Evolutionary conservation across 2,797 vertebrate species (phyloP).

Genomic region (Limosa lapponica): DNA sequence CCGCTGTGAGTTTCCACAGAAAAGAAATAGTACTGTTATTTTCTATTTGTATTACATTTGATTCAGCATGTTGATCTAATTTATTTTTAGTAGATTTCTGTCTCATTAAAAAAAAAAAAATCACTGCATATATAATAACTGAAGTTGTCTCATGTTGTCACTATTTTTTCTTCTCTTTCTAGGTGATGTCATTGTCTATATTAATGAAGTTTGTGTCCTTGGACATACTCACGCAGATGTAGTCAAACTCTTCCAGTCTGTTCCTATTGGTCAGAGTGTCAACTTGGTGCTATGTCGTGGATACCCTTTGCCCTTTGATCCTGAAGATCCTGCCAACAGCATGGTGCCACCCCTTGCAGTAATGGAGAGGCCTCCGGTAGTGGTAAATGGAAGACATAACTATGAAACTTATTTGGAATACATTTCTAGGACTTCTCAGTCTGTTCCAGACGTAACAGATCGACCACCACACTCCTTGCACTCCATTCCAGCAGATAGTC

Average conservation of each 20-base stretch:
- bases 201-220: conserved; percentile 96
- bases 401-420: conserved; percentile 98
- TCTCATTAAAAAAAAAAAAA: conserved; percentile 5
- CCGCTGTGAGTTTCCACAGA: conserved; percentile 11
- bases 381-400: conserved; percentile 94
- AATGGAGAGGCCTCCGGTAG: conserved; percentile 92
- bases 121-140: conserved; percentile 35
- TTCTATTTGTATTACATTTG: conserved; percentile 14
- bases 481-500: conserved; percentile 90
- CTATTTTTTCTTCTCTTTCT: conserved; percentile 75
- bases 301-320: conserved; percentile 95
- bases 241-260: conserved; percentile 98
- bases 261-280: conserved; percentile 96
- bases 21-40: not conserved
- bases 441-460: conserved; percentile 88
- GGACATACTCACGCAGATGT: conserved; percentile 97
- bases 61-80: conserved; percentile 55
- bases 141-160: conserved; percentile 72
- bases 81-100: conserved; percentile 36
- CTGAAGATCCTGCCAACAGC: conserved; percentile 90
- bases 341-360: conserved; percentile 93
- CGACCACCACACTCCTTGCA: conserved; percentile 87
- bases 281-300: conserved; percentile 95
- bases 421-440: conserved; percentile 93
- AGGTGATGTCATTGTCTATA: conserved; percentile 99